A percentile compares a stretch with the other conserved stretches of the same genome.
These are phyloP conservation scores for Chionis minor DNA, from an alignment of 2,113 vertebrate genomes.

Conservation along the genomic window DNA sequence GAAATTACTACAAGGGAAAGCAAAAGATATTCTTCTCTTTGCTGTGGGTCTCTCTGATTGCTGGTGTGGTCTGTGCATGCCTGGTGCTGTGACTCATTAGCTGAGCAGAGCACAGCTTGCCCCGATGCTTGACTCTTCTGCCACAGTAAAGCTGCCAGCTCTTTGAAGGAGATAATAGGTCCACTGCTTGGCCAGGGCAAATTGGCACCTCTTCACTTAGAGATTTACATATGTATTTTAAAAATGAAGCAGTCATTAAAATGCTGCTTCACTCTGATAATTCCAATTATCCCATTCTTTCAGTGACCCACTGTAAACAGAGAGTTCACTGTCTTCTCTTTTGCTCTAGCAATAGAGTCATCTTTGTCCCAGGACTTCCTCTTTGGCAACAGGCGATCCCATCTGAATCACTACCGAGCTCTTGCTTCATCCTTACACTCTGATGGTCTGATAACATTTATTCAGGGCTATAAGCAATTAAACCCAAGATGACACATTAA, in stretches of 20 bases:
- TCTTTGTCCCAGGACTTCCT: constrained; percentile 55
- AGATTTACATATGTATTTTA: constrained; percentile 2
- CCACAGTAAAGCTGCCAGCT: not conserved
- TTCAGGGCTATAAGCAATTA: not conserved
- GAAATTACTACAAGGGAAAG: not conserved
- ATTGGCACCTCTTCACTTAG: constrained; percentile 20
- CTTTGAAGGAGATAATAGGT: constrained; percentile 34
- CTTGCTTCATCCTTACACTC: constrained; percentile 48
- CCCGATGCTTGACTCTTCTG: not conserved
- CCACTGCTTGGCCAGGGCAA: not conserved
- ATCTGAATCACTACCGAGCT: constrained; percentile 38
- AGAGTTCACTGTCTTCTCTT: constrained; percentile 69
- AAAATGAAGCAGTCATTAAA: constrained; percentile 32
- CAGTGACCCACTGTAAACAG: constrained; percentile 58
- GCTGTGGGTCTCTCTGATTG: not conserved
- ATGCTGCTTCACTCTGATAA: constrained; percentile 11
- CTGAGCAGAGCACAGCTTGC: not conserved
- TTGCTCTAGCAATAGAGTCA: constrained; percentile 19
- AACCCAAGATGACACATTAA: constrained; percentile 42
- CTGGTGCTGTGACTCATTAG: constrained; percentile 3
- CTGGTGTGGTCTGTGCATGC: not conserved
- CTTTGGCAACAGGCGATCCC: constrained; percentile 23
- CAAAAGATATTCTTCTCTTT: not conserved
- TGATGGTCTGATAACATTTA: constrained; percentile 54
- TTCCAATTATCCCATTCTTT: constrained; percentile 68